A percentile compares a stretch with the other conserved stretches of the same genome.
Conservation (phyloP, 2,113 vertebrate genomes). For the Sorex fumeus region DNA sequence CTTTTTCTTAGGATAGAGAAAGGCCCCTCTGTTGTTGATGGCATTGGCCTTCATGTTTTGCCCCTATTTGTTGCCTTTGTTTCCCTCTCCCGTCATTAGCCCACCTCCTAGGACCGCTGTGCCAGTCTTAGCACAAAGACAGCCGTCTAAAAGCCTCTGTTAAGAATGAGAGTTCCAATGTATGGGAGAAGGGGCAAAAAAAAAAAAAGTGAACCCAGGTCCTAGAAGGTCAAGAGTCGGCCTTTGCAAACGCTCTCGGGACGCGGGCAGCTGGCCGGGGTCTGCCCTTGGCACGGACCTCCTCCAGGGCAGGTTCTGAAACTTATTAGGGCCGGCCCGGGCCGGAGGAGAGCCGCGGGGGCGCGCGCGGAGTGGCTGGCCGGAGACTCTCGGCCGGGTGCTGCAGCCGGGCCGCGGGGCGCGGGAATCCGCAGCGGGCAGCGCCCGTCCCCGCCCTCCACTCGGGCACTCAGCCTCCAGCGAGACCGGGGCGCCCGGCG, state of each 20-base stretch:
- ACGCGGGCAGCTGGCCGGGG: not conserved
- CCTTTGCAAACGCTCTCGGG: constrained; percentile 10
- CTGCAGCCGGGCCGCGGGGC: rapidly evolving
- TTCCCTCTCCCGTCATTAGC: constrained; percentile 56
- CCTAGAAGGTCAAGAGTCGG: not conserved
- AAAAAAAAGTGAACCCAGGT: not conserved
- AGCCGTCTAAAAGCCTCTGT: constrained; percentile 28
- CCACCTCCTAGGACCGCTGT: constrained; percentile 23
- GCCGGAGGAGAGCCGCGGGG: not conserved
- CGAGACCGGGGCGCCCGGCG: not conserved
- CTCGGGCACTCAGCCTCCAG: no score
- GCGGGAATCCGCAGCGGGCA: not conserved
- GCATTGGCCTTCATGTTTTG: constrained; percentile 9
- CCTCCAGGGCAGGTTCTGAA: not conserved
- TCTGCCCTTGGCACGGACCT: not conserved
- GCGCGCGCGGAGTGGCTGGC: no score
- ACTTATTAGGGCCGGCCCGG: not conserved
- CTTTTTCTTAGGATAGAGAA: constrained; percentile 44
- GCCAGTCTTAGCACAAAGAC: constrained; percentile 69
- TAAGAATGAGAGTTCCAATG: not conserved
- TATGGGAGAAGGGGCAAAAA: not conserved
- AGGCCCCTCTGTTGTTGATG: constrained; percentile 22
- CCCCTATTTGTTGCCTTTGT: constrained; percentile 70
- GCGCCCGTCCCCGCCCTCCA: no score
- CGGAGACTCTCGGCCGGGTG: not conserved